Evolutionary conservation across 2,888 invertebrate species (phyloP).

Genomic region (Hypena proboscidalis): DNA sequence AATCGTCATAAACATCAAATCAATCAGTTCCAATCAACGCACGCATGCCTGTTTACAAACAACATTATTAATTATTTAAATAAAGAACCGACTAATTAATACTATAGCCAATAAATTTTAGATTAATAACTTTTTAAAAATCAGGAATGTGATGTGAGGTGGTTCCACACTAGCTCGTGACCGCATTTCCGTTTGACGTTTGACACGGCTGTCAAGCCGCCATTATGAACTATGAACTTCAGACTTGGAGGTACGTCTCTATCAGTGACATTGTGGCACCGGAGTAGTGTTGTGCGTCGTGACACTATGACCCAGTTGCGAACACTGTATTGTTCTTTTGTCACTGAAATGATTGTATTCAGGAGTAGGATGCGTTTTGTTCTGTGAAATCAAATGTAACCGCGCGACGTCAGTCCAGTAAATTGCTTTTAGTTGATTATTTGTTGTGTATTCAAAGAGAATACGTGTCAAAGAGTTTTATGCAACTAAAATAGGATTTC

Average conservation of each 20-base stretch:
- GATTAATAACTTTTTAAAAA: slow-evolving; percentile 4
- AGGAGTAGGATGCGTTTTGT: slow-evolving; percentile 38
- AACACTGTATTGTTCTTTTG: slow-evolving; percentile 63
- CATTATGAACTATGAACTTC: slow-evolving; percentile 58
- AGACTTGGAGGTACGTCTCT: slow-evolving; percentile 44
- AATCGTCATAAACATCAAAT: slow-evolving; percentile 31
- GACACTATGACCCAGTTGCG: slow-evolving; percentile 72
- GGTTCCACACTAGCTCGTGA: slow-evolving; percentile 19
- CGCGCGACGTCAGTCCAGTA: slow-evolving; percentile 7
- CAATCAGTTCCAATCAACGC: slow-evolving; percentile 35
- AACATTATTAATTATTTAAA: slow-evolving; percentile 35
- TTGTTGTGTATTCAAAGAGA: neutral
- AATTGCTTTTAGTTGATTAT: slow-evolving; percentile 11
- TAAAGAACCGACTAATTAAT: slow-evolving; percentile 33
- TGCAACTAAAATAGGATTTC: neutral
- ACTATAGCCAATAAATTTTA: slow-evolving; percentile 26
- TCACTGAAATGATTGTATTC: slow-evolving; percentile 47
- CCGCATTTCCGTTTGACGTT: slow-evolving; percentile 51
- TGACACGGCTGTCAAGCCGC: slow-evolving; percentile 44
- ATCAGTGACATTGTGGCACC: slow-evolving; percentile 66
- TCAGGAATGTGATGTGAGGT: neutral
- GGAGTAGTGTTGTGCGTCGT: slow-evolving; percentile 53
- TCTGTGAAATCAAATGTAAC: slow-evolving; percentile 26
- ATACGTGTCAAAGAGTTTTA: neutral
- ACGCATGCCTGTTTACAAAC: slow-evolving; percentile 24